phyloP scores from a whole-genome alignment of 2,113 vertebrate genomes.

The Hippocampus mohnikei region DNA sequence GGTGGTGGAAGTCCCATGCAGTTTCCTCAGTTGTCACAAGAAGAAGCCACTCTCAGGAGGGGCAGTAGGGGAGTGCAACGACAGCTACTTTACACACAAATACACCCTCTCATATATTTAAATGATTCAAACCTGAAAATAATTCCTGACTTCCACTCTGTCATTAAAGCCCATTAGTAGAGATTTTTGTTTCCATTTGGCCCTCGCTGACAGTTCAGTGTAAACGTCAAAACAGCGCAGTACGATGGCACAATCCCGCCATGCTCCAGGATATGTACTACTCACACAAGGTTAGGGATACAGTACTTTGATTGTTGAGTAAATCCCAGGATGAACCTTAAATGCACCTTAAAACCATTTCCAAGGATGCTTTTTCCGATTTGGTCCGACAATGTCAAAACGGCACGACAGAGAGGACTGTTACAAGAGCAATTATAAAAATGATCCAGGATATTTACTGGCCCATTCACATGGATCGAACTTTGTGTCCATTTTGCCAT shows the following conservation, averaged over 20 bases:
- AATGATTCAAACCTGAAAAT: not conserved
- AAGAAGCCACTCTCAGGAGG: constrained; percentile 1
- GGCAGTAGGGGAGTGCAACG: not conserved
- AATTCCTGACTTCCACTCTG: not conserved
- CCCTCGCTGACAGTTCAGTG: not conserved
- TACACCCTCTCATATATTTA: not conserved
- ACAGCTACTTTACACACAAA: not conserved
- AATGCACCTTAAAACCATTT: not conserved
- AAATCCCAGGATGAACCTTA: not conserved
- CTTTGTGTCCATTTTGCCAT: not conserved
- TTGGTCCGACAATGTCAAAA: not conserved
- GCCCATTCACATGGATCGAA: not conserved
- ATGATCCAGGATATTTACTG: not conserved
- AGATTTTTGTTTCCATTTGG: not conserved
- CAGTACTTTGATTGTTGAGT: not conserved
- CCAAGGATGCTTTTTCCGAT: no score
- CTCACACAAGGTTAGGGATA: not conserved
- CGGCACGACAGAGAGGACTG: not conserved
- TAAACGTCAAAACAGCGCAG: not conserved
- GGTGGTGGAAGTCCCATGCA: not conserved
- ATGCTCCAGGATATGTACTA: constrained; percentile 13
- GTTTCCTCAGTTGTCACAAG: constrained; percentile 10
- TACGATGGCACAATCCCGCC: constrained; percentile 4
- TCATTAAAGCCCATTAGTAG: not conserved
- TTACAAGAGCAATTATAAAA: not conserved